Base-by-base conservation (phyloP, 2,113 vertebrate species). In the Anoplopoma fimbria region DNA sequence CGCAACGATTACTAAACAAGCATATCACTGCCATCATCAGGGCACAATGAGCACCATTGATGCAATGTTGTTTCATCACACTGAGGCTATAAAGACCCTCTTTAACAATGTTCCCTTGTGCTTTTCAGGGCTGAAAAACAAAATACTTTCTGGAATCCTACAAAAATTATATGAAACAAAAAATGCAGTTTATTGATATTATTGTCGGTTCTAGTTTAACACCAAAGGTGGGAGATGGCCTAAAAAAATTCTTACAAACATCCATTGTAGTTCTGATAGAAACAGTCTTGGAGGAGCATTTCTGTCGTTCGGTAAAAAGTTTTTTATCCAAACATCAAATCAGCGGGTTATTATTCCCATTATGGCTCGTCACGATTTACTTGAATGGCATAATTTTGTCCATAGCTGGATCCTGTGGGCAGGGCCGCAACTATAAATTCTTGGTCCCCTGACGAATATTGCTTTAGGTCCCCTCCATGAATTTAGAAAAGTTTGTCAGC, bases 151-250 rank as follows among this genome's bases (percentile, higher is more conserved):
- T 58, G 68, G 49, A 71, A n/a, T 4, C 45, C 60, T 9, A 15
- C 33, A n/a, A 69, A 27, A 27, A 73, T 79, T 31, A 82, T 76
- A 42, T 42, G 40, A 36, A 61, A 40, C 51, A 69, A 74, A 34
- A 63, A 33, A 61, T 79, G 45, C 23, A 13, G 51, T 51, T 69
- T 77, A 71, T 71, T 53, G 72, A 23, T 62, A 31, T 55, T 67
- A 14, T 71, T 53, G 47, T 69, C 60, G 38, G 13, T 31, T n/a
- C 4, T 70, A 12, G 47, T 79, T 67, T 42, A 27, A 63, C 13
- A 40, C n/a, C 8, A 19, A 58, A 51, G 19, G 13, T 21, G 25
- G 45, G 77, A 89, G 77, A 75, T 89, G 81, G 69, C 61, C 17
- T 13, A 61, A 79, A 68, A 72, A 62, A 76, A 33, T 34, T 40